Conservation (phyloP, 2,888 invertebrate genomes). For the Drosophila koepferae region DNA sequence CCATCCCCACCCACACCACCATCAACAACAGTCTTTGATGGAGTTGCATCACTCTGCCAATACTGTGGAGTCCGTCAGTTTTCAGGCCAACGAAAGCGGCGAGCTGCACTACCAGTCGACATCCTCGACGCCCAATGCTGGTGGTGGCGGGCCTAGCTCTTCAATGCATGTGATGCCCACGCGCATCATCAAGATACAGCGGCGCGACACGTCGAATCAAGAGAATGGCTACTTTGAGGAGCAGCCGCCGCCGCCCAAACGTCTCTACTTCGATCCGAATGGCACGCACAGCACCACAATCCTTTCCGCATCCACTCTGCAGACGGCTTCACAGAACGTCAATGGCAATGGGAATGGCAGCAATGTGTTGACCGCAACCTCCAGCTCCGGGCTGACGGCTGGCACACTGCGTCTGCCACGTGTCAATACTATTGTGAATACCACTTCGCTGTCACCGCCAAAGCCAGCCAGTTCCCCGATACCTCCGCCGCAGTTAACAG, state of each 20-base stretch:
- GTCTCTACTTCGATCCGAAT: slow-evolving; percentile 79
- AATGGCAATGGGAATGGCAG: slow-evolving; percentile 37
- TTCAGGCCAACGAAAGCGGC: slow-evolving; percentile 81
- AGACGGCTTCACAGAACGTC: slow-evolving; percentile 47
- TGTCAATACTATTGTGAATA: slow-evolving; percentile 52
- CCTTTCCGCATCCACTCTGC: slow-evolving; percentile 67
- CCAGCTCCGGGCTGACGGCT: slow-evolving; percentile 38
- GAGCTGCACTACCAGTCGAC: slow-evolving; percentile 78
- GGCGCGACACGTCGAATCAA: slow-evolving; percentile 78
- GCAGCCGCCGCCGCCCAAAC: slow-evolving; percentile 60
- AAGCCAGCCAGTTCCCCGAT: slow-evolving; percentile 48
- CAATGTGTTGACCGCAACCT: slow-evolving; percentile 49
- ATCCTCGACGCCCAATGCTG: slow-evolving; percentile 22
- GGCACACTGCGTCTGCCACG: slow-evolving; percentile 65
- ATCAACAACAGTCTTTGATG: slow-evolving; percentile 64
- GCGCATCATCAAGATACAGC: slow-evolving; percentile 83
- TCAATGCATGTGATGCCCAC: slow-evolving; percentile 66
- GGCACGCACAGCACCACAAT: slow-evolving; percentile 69
- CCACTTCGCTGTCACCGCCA: slow-evolving; percentile 44
- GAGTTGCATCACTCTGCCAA: slow-evolving; percentile 61
- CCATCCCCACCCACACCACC: slow-evolving; percentile 57
- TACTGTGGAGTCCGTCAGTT: slow-evolving; percentile 75
- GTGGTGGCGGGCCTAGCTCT: slow-evolving; percentile 26
- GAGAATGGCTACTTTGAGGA: slow-evolving; percentile 80
- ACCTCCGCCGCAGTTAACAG: slow-evolving; percentile 40